A percentile compares a stretch with the other conserved stretches of the same genome.
These are phyloP conservation scores for Lysandra bellargus DNA, from an alignment of 2,888 invertebrate genomes.

Conservation along the genomic window DNA sequence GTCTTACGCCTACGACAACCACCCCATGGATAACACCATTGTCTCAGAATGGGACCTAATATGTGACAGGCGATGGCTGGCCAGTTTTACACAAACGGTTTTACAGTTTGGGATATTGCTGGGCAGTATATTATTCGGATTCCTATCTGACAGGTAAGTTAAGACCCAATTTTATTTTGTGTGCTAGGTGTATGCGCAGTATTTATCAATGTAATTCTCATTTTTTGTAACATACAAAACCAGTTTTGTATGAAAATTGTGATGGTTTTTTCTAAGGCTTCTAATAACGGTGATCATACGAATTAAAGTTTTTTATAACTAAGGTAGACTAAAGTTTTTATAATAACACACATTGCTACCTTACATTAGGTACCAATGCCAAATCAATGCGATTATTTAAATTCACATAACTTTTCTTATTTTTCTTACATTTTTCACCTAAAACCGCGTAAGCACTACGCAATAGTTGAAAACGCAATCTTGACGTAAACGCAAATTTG, in stretches of 20 bases:
- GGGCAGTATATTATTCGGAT: constrained; percentile 87
- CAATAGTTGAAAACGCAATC: too few relatives aligned
- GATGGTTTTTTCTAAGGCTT: neutral
- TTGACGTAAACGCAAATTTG: too few relatives aligned
- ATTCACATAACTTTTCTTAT: neutral
- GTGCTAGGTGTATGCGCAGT: too few relatives aligned
- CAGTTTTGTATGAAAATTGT: neutral
- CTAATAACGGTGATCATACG: neutral
- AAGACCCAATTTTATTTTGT: constrained; percentile 18
- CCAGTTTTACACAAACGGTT: constrained; percentile 86
- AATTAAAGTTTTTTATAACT: neutral
- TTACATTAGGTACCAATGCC: too few relatives aligned
- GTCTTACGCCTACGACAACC: constrained; percentile 80
- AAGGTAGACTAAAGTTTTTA: neutral
- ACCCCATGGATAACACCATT: constrained; percentile 84
- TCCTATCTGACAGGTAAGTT: constrained; percentile 85
- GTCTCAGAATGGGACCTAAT: constrained; percentile 88
- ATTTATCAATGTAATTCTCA: too few relatives aligned
- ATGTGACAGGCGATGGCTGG: constrained; percentile 82
- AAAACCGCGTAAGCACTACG: too few relatives aligned
- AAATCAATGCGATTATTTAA: neutral
- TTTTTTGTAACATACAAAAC: neutral
- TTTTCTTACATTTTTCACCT: too few relatives aligned
- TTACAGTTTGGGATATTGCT: constrained; percentile 87
- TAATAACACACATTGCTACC: neutral